Evolutionary conservation across 2,888 invertebrate genomes (phyloP), one percentile per base, ranked within the genome.

Genomic region (Smittia sp.): DNA sequence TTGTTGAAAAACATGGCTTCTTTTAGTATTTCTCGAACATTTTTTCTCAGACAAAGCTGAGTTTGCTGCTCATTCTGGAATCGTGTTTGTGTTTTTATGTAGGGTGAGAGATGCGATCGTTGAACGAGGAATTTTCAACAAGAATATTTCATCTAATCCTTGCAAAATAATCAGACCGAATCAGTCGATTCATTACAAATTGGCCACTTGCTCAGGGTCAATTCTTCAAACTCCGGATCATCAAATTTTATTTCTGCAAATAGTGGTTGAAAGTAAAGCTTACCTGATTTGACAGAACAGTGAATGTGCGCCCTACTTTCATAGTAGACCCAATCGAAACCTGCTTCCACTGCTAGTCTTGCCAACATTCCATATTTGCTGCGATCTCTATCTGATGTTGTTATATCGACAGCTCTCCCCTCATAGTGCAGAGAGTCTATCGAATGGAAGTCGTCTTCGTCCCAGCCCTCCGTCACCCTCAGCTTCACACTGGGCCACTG

Each of bases 311-410:
- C 90, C 77, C 95, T 87, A 81, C 94, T 93, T 83, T 96, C 96
- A 82, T 96, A 98, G 85, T 93, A 96, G 76, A 98, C 98, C 96
- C 96, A 98, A 86, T 98, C 97, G 86, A 98, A 98, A 79, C 97
- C 97, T 25, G 97, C 96, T 83, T 97, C 96, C 75, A 96, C 94
- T 0, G 98, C 98, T 74, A 98, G 86, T 75, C 97, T 85, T 63
- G 97, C 98, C 79, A 98, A 86, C 94, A 97, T 94, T 77, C 97
- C 97, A 83, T 96, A 93, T 85, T 97, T 97, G 82, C 93, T 88
- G 75, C 92, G 87, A 84, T 97, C 96, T 74, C 93, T 86, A 85
- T 97, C 97, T 77, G 93, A 93, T 77, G 97, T 97, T 76, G 95
- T 94, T 79, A 98, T 90, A 85, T 97, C 97, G 76, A 98, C 96